Base-by-base conservation (phyloP, 2,888 invertebrate genomes). In the Ctenicera cuprea region DNA sequence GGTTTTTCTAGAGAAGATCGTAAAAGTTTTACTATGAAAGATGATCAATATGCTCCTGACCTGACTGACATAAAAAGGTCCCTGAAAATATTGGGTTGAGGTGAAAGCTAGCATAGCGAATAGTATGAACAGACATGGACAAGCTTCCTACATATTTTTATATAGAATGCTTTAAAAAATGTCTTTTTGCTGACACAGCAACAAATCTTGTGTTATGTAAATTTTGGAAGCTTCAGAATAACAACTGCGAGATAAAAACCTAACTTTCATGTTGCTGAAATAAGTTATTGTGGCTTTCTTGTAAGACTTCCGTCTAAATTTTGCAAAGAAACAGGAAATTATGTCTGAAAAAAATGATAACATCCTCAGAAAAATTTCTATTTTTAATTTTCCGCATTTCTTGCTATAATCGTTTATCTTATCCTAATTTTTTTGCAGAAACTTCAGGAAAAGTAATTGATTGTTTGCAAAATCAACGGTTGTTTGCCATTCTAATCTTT, bases 21-120 rank as follows among this genome's bases (percentile, higher is more conserved):
- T 68, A 68, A 68, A 66, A 68, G 18, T 68, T 68, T 68, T 59
- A 68, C 43, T 41, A 41, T 33, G 54, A 68, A 12, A 14, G n/a
- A 61, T 59, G 68, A 68, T 68, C 68, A 38, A 68, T 68, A 68
- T 61, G 33, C 14, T 20, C 54, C 52, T 50, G 41, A 30, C 66
- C 26, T 54, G 52, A 45, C 22, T 20, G 45, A 30, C 30, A 59
- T 59, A 45, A 45, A 62, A 62, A 38, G 38, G 54, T 7, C 18
- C 30, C 54, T 38, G 38, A 20, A 59, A 59, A 41, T 59, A 59
- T 59, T 54, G 22, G 38, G 59, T 59, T 20, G 59, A 16, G 54
- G 38, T 33, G 38, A 30, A 52, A 22, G 26, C 18, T 37, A 18
- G 38, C 41, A 5, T n/a, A 20, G 57, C 57, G 8, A 57, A 57